Percentiles rank a stretch among this genome's conserved stretches.
Conservation (phyloP, 2,888 invertebrate genomes). For the Barypeithes pellucidus region DNA sequence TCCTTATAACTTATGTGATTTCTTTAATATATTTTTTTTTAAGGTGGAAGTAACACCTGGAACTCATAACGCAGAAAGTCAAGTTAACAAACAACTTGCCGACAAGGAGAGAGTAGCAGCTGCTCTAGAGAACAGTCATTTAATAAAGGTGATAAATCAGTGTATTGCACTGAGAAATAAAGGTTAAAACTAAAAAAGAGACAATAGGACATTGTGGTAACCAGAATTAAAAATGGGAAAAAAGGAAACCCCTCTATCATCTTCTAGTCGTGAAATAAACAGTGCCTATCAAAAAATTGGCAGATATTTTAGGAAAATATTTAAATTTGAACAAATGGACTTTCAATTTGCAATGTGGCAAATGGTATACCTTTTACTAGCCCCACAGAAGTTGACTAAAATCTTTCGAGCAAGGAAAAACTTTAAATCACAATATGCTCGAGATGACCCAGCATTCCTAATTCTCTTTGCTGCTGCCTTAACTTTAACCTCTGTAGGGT, state of each 20-base stretch:
- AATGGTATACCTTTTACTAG: constrained; percentile 94
- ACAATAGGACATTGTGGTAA: constrained; percentile 13
- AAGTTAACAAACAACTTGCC: constrained; percentile 97
- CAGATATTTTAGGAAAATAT: constrained; percentile 87
- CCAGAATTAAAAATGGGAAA: constrained; percentile 44
- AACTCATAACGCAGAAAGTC: constrained; percentile 91
- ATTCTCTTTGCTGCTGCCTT: constrained; percentile 91
- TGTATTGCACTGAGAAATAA: constrained; percentile 75
- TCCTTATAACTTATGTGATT: constrained; percentile 1
- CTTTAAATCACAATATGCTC: constrained; percentile 98
- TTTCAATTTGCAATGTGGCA: constrained; percentile 99
- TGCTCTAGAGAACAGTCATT: constrained; percentile 93
- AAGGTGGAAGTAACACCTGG: constrained; percentile 93
- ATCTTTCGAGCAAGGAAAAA: constrained; percentile 98
- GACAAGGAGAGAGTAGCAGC: constrained; percentile 99
- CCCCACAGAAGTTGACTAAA: constrained; percentile 98
- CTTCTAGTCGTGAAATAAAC: constrained; percentile 80
- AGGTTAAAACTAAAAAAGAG: constrained; percentile 49
- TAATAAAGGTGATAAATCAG: constrained; percentile 95
- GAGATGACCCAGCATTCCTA: constrained; percentile 98
- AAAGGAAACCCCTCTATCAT: constrained; percentile 78
- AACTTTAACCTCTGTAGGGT: constrained; percentile 90
- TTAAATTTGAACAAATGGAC: constrained; percentile 98
- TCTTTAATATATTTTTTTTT: constrained; percentile 8
- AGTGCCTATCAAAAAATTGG: constrained; percentile 92